Base-by-base conservation (phyloP, 2,113 vertebrate species). In the Ancistrus triradiatus region DNA sequence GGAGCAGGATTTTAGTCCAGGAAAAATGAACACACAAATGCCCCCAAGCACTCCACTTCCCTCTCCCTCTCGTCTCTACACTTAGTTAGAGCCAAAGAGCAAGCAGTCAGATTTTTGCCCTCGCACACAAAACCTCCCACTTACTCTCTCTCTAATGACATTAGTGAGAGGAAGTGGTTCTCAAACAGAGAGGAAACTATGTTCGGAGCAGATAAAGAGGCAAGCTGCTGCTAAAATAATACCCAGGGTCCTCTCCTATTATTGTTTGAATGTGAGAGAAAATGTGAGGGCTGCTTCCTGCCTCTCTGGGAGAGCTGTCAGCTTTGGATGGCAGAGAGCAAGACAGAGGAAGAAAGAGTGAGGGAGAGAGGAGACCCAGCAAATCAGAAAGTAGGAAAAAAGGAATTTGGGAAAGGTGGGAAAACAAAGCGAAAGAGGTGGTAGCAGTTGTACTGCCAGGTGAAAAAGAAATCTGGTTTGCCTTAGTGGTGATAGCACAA, bases 201-300 rank as follows among this genome's bases (percentile, higher is more conserved):
- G 91, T 78, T 84, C 71, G 71, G 87, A 59, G 85, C 80, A 92
- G 91, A 92, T 93, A 91, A 92, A 92, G 88, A 69, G 73, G 78
- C 76, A 83, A 84, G 84, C 60, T 63, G 78, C 84, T 79, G 85
- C 82, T 82, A 84, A 81, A 85, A 87, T 87, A 88, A 89, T 87
- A 88, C 74, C 81, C 78, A 80, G 81, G 77, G 69, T 84, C 83
- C 78, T 77, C 79, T 76, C 35, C 64, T 84, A 83, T 88, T 90
- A 86, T 90, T 88, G 84, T 87, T 86, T 79, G 74, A 87, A 65
- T 27, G 27, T 58, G 21, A 66, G 72, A 28, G 66, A 74, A 77
- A 82, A 83, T 81, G 83, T 72, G 50, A 78, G 79, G 78, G 79
- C 68, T 78, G 69, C 83, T 85, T 88, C 85, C 81, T 88, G 65